Evolutionary conservation across 2,113 vertebrate genomes (phyloP).

Genomic region (Neogobius melanostomus): DNA sequence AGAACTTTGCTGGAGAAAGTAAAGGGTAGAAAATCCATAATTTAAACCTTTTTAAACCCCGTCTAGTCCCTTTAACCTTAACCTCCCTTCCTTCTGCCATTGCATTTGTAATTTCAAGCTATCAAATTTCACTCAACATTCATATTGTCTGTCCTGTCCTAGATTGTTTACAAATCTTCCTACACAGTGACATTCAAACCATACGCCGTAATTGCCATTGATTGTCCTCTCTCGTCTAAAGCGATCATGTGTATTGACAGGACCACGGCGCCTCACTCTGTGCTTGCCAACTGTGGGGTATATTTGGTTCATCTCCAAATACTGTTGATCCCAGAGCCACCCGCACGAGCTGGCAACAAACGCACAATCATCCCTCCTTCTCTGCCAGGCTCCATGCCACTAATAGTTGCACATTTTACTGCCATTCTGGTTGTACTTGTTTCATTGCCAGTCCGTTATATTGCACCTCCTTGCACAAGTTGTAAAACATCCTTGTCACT

Average conservation of each 20-base stretch:
- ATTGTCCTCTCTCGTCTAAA: constrained; percentile 18
- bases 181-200: constrained; percentile 25
- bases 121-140: too few species aligned
- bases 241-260: constrained; percentile 44
- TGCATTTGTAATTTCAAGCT: too few species aligned
- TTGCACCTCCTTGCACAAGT: neutral
- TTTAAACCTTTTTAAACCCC: too few species aligned
- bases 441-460: neutral
- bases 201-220: constrained; percentile 16
- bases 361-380: constrained; percentile 35
- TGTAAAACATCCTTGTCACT: neutral
- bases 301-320: constrained; percentile 41
- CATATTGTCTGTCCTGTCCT: neutral
- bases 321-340: constrained; percentile 28
- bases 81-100: too few species aligned
- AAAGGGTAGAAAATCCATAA: too few species aligned
- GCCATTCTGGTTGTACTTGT: constrained; percentile 4
- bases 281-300: constrained; percentile 25
- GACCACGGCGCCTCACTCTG: constrained; percentile 28
- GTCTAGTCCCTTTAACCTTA: too few species aligned
- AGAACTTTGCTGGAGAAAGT: too few species aligned
- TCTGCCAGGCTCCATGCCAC: constrained; percentile 28
- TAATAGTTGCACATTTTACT: constrained; percentile 32
- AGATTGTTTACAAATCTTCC: constrained; percentile 17
- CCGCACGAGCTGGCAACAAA: constrained; percentile 40